Evolutionary conservation across 1,140 invertebrate genomes (phyloP).

Genomic region (Oreohelix idahoensis): DNA sequence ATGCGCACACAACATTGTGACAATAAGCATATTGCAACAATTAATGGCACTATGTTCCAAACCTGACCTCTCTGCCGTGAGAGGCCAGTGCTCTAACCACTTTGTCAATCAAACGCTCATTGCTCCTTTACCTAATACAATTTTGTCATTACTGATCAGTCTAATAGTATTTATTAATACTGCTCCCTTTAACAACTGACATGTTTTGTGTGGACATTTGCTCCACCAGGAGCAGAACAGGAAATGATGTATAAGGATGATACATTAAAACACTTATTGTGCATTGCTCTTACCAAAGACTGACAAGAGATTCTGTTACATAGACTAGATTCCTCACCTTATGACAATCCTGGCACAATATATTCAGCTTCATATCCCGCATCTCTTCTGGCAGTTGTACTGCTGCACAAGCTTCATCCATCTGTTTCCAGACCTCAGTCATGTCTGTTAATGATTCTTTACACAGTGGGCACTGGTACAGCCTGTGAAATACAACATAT

Average conservation of each 20-base stretch:
- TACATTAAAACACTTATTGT: not conserved
- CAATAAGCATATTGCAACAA: no score
- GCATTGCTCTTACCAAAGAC: not conserved
- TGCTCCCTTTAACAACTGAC: no score
- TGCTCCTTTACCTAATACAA: no score
- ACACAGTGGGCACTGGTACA: conserved; percentile 33
- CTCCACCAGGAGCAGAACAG: not conserved
- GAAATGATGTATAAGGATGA: not conserved
- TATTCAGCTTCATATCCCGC: not conserved
- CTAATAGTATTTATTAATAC: no score
- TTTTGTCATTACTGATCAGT: no score
- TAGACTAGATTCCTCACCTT: not conserved
- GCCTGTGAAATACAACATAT: not conserved
- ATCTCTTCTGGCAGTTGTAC: conserved; percentile 12
- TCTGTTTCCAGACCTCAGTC: conserved; percentile 28
- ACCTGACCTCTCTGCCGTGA: no score
- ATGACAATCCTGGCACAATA: conserved; percentile 36
- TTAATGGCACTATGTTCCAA: no score
- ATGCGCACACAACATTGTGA: no score
- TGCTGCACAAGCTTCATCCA: conserved; percentile 22
- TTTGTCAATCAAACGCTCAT: no score
- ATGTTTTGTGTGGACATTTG: no score
- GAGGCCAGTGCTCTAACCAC: no score
- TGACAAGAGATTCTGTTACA: not conserved
- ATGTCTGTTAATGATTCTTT: conserved; percentile 27